Evolutionary conservation across 2,888 invertebrate genomes (phyloP), one percentile per base, ranked within the genome.

Genomic region (Acrobasis suavella): DNA sequence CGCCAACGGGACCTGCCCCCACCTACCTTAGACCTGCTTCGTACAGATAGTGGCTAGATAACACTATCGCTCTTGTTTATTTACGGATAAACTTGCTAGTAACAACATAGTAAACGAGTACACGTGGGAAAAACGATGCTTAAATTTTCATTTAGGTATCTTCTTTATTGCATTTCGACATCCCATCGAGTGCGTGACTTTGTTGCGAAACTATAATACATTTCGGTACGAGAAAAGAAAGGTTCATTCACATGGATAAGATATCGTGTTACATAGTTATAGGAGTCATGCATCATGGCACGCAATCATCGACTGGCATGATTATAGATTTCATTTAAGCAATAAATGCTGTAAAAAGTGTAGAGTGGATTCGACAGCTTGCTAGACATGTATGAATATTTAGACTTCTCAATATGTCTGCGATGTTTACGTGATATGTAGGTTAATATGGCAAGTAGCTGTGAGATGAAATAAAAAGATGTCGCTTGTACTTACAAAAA

Each of bases 51-150:
- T 74, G 67, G 69, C 65, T 69, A 76, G 81, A 87, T 83, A 86
- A 85, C 80, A 84, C 81, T 77, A 80, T 77, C 78, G 46, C 32
- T 37, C 70, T 72, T 85, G 82, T 86, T 85, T 86, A 81, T 83
- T 81, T 85, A 84, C 77, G 75, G 76, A 83, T 80, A 76, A 75
- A 74, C 69, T 67, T 65, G 64, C 54, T 63, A 69, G 55, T 56
- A 65, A 70, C 62, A 62, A 68, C 68, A 72, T 67, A 54, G 54
- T 65, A 64, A 60, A 50, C 56, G 58, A 39, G 51, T 50, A 55
- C 65, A 62, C 64, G 64, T 69, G 67, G 65, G 65, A 66, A 65
- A 61, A 60, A 37, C 38, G 56, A 56, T 38, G 16, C 38, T 37
- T 32, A 37, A 38, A 12, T 51, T 38, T 39, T 59, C 63, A 59